Evolutionary conservation across 2,113 vertebrate genomes (phyloP).

Genomic region (Panthera uncia): DNA sequence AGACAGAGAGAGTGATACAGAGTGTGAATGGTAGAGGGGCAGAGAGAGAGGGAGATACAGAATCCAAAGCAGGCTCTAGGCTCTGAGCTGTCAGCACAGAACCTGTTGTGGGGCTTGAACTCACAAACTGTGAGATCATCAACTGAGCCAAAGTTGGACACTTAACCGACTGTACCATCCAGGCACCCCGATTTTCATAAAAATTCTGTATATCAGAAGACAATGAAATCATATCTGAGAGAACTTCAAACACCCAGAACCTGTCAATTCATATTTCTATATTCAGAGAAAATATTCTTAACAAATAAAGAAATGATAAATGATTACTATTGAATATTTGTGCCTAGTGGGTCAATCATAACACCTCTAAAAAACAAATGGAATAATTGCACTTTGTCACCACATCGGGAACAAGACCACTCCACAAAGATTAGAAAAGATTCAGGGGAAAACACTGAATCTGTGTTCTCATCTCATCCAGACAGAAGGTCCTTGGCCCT

Average conservation of each 20-base stretch:
- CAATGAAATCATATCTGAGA: not conserved
- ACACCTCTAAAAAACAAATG: not conserved
- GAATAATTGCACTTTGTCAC: not conserved
- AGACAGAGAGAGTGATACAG: too few species aligned
- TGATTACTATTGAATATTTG: not conserved
- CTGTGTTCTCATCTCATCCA: not conserved
- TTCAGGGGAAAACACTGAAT: not conserved
- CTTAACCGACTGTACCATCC: too few species aligned
- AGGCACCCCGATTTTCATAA: not conserved
- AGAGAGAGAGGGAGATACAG: too few species aligned
- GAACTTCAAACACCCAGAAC: not conserved
- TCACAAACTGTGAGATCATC: too few species aligned
- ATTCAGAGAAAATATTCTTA: not conserved
- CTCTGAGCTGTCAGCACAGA: too few species aligned
- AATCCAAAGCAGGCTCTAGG: too few species aligned
- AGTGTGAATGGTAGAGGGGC: too few species aligned
- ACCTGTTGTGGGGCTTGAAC: too few species aligned
- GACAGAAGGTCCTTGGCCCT: not conserved
- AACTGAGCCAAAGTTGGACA: too few species aligned
- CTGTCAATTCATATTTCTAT: not conserved
- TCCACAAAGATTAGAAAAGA: not conserved
- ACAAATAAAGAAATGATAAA: not conserved
- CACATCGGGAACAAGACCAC: not conserved
- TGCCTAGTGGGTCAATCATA: not conserved
- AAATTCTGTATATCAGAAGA: not conserved